Conservation (phyloP, 1,140 invertebrate species). For the Druon quercuslanigerum region DNA sequence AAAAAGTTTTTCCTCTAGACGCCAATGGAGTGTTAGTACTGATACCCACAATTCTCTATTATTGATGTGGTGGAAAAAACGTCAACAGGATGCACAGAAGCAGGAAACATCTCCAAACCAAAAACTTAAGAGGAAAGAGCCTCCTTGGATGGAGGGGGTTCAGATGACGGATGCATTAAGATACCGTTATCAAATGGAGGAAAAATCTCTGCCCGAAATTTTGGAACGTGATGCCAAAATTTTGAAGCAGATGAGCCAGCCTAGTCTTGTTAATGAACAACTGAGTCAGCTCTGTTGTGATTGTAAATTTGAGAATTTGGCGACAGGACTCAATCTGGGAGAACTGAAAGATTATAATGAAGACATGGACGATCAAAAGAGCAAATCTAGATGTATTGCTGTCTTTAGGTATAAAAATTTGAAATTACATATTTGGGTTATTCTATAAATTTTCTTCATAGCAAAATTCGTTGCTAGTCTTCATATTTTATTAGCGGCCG, state of each 20-base stretch:
- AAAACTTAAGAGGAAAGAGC: conserved; percentile 68
- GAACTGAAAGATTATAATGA: conserved; percentile 80
- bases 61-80: conserved; percentile 29
- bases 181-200: conserved; percentile 81
- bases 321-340: conserved; percentile 78
- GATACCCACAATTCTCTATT: neutral
- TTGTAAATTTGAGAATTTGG: conserved; percentile 80
- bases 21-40: conserved; percentile 6
- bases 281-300: conserved; percentile 83
- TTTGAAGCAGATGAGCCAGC: conserved; percentile 79
- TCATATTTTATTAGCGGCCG: no score
- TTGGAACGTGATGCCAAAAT: conserved; percentile 79
- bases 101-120: conserved; percentile 8
- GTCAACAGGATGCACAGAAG: conserved; percentile 37
- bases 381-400: conserved; percentile 45
- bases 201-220: conserved; percentile 80
- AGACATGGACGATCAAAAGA: conserved; percentile 78
- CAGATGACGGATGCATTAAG: conserved; percentile 81
- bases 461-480: no score
- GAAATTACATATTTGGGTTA: neutral
- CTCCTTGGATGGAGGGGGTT: conserved; percentile 81
- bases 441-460: neutral
- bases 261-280: conserved; percentile 84
- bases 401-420: conserved; percentile 52
- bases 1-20: neutral